These are phyloP conservation scores for Gila robusta DNA, from an alignment of 2,797 vertebrate genomes.

Conservation along the genomic window DNA sequence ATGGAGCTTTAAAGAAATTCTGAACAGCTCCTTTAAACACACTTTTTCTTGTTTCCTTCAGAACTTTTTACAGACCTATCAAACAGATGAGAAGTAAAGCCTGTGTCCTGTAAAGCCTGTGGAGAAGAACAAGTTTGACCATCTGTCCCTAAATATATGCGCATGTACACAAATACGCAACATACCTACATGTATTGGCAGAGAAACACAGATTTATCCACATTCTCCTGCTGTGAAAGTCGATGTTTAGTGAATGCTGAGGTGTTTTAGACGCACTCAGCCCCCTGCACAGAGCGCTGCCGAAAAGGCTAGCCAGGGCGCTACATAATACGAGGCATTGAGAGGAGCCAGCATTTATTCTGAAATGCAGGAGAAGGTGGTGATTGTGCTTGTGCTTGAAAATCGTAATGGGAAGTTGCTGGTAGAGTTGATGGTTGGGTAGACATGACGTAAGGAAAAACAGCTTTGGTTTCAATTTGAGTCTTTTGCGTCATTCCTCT, in stretches of 20 bases:
- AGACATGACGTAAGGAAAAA: constrained; percentile 54
- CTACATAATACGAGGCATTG: constrained; percentile 38
- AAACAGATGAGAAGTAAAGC: not conserved
- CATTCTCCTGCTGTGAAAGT: constrained; percentile 37
- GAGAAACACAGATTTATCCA: not conserved
- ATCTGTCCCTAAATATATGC: not conserved
- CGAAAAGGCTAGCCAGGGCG: not conserved
- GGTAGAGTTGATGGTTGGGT: not conserved
- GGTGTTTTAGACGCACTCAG: constrained; percentile 11
- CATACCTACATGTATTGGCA: constrained; percentile 27
- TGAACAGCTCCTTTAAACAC: no score
- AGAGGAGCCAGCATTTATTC: constrained; percentile 15
- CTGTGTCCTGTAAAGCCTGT: constrained; percentile 2
- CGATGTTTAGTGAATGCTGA: constrained; percentile 39
- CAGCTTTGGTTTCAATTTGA: constrained; percentile 69
- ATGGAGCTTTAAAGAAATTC: not conserved
- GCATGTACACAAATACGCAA: constrained; percentile 1
- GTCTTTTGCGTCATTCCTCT: constrained; percentile 72
- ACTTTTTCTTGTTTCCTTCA: not conserved
- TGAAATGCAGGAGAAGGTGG: constrained; percentile 32
- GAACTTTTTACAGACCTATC: not conserved
- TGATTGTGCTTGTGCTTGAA: not conserved
- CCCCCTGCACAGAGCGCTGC: not conserved
- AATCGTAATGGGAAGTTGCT: not conserved
- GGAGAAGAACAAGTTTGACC: not conserved